Percentiles rank a stretch among this genome's conserved stretches.
phyloP scores from a whole-genome alignment of 2,888 invertebrate genomes.

The Orchesellides sinensis region DNA sequence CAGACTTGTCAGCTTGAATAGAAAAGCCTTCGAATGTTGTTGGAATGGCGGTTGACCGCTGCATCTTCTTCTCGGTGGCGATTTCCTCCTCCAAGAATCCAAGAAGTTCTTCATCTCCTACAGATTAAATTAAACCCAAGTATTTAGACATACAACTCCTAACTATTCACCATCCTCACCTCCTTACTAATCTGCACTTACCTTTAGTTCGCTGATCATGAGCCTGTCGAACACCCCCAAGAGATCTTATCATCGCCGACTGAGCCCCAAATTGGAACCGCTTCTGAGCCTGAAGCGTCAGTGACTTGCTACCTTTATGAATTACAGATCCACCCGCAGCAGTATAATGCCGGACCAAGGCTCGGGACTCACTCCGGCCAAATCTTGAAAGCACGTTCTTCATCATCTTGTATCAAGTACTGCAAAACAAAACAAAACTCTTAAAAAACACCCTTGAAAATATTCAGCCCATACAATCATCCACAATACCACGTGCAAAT shows the following conservation, averaged over 20 bases:
- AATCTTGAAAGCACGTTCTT: slow-evolving; percentile 24
- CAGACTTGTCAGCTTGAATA: slow-evolving; percentile 87
- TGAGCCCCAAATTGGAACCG: slow-evolving; percentile 4
- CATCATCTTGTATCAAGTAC: slow-evolving; percentile 50
- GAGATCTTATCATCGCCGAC: neutral
- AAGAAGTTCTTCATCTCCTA: slow-evolving; percentile 91
- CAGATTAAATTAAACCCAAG: slow-evolving; percentile 2
- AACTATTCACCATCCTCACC: neutral
- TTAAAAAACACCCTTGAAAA: too few relatives aligned
- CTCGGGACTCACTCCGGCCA: neutral
- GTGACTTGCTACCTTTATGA: neutral
- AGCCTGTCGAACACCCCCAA: slow-evolving; percentile 27
- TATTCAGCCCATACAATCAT: too few relatives aligned
- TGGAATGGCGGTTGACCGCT: slow-evolving; percentile 84
- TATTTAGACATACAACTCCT: neutral
- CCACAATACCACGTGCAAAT: too few relatives aligned
- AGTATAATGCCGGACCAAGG: slow-evolving; percentile 30
- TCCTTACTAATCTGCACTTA: slow-evolving; percentile 9
- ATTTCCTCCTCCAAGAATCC: slow-evolving; percentile 97
- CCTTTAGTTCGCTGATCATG: slow-evolving; percentile 52
- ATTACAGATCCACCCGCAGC: neutral
- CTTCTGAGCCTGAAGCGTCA: slow-evolving; percentile 32
- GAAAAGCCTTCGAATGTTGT: slow-evolving; percentile 89
- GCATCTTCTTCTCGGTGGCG: slow-evolving; percentile 90
- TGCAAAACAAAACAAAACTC: too few relatives aligned